These are phyloP conservation scores for Nephrotoma appendiculata DNA, from an alignment of 2,888 invertebrate species.

Conservation along the genomic window DNA sequence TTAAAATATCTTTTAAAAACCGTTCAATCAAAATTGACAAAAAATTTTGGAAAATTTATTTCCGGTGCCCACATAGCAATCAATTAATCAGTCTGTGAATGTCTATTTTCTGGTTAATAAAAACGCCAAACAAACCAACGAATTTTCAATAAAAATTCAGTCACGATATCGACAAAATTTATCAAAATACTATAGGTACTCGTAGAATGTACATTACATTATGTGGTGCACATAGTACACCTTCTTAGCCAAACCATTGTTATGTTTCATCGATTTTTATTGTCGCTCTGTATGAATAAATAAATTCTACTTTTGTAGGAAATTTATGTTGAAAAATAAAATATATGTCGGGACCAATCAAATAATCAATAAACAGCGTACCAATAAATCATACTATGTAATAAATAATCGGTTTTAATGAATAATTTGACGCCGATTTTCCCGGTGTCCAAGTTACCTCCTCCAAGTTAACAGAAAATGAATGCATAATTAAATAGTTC, in stretches of 20 bases:
- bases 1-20: too few relatives aligned
- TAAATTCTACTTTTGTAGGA: neutral
- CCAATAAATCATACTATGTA: too few relatives aligned
- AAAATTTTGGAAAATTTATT: neutral
- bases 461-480: too few relatives aligned
- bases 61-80: neutral
- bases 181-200: too few relatives aligned
- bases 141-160: neutral
- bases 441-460: too few relatives aligned
- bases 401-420: too few relatives aligned
- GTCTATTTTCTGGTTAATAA: neutral
- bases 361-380: too few relatives aligned
- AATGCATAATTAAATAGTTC: too few relatives aligned
- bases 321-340: neutral
- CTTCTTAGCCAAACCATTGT: neutral
- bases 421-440: too few relatives aligned
- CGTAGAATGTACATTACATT: too few relatives aligned
- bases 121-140: neutral
- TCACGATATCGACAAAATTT: neutral
- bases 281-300: neutral
- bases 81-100: neutral
- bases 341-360: too few relatives aligned
- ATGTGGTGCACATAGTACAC: neutral
- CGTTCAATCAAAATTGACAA: neutral
- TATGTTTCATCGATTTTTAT: neutral